Conservation (phyloP, 2,113 vertebrate species). For the Muntiacus muntjak region DNA sequence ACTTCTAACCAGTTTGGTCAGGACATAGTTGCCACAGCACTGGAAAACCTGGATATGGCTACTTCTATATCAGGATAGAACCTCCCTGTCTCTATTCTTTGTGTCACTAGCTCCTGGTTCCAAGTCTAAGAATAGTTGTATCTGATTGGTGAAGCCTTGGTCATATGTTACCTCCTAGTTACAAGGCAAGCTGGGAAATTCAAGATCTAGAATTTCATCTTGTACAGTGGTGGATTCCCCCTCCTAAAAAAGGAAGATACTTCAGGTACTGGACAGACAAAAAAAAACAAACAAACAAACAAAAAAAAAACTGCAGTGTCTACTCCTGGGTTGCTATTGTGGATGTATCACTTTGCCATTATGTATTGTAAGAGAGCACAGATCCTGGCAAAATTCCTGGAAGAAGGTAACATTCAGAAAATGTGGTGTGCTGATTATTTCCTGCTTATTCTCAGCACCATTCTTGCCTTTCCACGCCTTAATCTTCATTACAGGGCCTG, state of each 20-base stretch:
- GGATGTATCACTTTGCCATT: not conserved
- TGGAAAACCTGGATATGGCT: not conserved
- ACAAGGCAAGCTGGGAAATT: not conserved
- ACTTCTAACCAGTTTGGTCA: not conserved
- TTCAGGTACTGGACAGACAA: not conserved
- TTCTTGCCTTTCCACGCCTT: not conserved
- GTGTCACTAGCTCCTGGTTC: not conserved
- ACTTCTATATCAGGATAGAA: not conserved
- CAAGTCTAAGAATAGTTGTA: not conserved
- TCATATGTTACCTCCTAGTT: not conserved
- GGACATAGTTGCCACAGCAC: not conserved
- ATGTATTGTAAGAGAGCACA: not conserved
- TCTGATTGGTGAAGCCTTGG: not conserved
- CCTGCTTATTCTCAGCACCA: not conserved
- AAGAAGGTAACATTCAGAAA: not conserved
- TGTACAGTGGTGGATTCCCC: not conserved
- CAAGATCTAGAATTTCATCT: not conserved
- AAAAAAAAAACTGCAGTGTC: not conserved
- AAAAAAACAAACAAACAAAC: not conserved
- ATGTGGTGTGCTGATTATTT: not conserved
- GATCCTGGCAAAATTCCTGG: not conserved
- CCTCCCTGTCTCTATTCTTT: not conserved
- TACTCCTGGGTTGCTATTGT: not conserved
- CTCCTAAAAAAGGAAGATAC: not conserved
- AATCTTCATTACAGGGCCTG: not conserved